A percentile compares a stretch with the other conserved stretches of the same genome.
These are phyloP conservation scores for Orgyia antiqua DNA, from an alignment of 2,888 invertebrate species.

Conservation along the genomic window DNA sequence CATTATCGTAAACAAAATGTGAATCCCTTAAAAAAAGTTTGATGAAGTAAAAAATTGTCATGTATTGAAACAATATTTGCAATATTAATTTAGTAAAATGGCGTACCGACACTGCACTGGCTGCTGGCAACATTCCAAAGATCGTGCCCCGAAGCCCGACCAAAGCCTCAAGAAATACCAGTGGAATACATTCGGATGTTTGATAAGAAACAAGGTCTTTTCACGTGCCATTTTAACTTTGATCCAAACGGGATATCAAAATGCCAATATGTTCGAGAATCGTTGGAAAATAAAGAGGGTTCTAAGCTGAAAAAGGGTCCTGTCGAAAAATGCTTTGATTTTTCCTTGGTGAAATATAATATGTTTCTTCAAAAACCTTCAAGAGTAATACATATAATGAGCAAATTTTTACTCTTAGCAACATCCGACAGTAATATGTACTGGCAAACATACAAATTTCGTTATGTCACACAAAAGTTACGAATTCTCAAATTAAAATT, in stretches of 20 bases:
- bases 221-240: conserved; percentile 26
- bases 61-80: too few relatives aligned
- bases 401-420: background rate
- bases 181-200: conserved; percentile 40
- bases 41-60: too few relatives aligned
- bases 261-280: conserved; percentile 15
- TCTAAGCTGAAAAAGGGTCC: conserved; percentile 11
- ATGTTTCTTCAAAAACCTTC: background rate
- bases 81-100: conserved; percentile 68
- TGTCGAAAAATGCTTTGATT: conserved; percentile 22
- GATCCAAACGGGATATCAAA: conserved; percentile 21
- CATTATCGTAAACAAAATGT: too few relatives aligned
- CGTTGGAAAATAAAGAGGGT: conserved; percentile 3
- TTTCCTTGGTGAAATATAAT: conserved; percentile 1
- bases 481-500: conserved; percentile 9
- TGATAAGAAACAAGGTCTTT: conserved; percentile 42
- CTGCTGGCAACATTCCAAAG: conserved; percentile 59
- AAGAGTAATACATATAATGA: background rate
- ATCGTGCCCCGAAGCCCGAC: conserved; percentile 31
- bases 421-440: background rate
- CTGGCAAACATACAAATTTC: background rate
- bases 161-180: conserved; percentile 36
- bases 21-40: too few relatives aligned
- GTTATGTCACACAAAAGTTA: conserved; percentile 2
- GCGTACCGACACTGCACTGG: conserved; percentile 53